Conservation (phyloP, 2,797 vertebrate species). For the Clarias fuscus region DNA sequence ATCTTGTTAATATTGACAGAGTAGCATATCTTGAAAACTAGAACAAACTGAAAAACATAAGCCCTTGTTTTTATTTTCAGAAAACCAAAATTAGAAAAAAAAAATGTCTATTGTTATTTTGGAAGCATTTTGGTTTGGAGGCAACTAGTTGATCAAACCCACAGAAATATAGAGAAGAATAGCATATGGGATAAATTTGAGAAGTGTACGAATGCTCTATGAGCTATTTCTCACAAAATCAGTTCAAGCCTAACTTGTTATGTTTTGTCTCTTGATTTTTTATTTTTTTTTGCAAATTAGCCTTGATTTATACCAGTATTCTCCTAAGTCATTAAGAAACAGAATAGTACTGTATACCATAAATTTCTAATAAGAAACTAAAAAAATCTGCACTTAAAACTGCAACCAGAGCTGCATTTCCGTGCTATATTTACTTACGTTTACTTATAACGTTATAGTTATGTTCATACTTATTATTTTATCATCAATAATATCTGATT, state of each 20-base stretch:
- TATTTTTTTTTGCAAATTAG: not conserved
- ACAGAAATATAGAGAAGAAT: not conserved
- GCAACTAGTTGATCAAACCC: not conserved
- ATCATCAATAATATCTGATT: not conserved
- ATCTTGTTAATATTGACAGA: no score
- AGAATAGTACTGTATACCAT: not conserved
- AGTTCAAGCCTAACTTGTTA: not conserved
- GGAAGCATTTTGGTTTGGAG: no score
- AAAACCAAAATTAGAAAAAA: no score
- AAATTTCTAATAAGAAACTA: not conserved
- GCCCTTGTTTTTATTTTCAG: no score
- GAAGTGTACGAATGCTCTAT: not conserved
- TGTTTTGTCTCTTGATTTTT: not conserved
- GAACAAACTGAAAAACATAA: no score
- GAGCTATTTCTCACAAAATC: not conserved
- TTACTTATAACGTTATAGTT: not conserved
- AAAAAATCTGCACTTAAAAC: not conserved
- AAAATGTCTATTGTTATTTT: no score
- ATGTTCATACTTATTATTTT: slow-evolving; percentile 1
- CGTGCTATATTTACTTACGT: not conserved
- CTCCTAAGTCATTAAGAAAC: not conserved
- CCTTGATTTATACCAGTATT: not conserved
- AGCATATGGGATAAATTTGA: not conserved
- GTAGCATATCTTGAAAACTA: no score
- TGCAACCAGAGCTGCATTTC: not conserved